Base-by-base conservation (phyloP, 2,888 invertebrate species). In the Halictus quadricinctus region DNA sequence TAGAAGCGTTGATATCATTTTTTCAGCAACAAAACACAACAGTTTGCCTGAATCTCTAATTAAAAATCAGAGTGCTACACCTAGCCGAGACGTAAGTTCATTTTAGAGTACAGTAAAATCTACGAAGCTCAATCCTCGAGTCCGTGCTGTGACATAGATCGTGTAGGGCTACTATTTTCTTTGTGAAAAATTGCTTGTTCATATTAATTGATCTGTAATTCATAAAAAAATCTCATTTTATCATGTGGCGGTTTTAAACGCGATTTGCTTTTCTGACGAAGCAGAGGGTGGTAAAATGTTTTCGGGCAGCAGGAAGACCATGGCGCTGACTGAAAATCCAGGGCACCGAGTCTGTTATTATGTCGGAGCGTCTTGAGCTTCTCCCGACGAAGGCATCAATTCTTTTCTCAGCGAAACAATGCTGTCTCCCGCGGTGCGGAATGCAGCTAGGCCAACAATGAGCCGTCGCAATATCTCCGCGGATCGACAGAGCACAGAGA, bases 391-490 rank as follows among this genome's bases (percentile, higher is more conserved):
- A 41, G n/a, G 54, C 41, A 77, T 70, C 54, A 77, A 77, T 70
- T 69, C 69, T 69, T 70, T 72, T 72, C 70, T 72, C 43, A 46
- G 66, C 12, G 29, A 78, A 78, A 78, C 78, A 78, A 78, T 72
- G 43, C 70, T 50, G 54, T 64, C 78, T 50, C 54, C 29, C 72
- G 50, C 77, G 41, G 69, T 48, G 36, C 36, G 64, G 64, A 64
- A 64, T 29, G 64, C 64, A 29, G 50, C 70, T 50, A 50, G 77
- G 50, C 77, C 69, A 77, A 77, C 77, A 77, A 77, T 54, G 70
- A 77, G 77, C 50, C 60, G 41, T 43, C 58, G 79, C 72, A 72
- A 79, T 79, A 79, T 79, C 72, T 29, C 29, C 79, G 43, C 60
- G 72, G 46, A 79, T 79, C 79, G 72, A 72, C 72, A 29, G 79